These are phyloP conservation scores for Esox lucius DNA, from an alignment of 2,797 vertebrate species.

Conservation along the genomic window DNA sequence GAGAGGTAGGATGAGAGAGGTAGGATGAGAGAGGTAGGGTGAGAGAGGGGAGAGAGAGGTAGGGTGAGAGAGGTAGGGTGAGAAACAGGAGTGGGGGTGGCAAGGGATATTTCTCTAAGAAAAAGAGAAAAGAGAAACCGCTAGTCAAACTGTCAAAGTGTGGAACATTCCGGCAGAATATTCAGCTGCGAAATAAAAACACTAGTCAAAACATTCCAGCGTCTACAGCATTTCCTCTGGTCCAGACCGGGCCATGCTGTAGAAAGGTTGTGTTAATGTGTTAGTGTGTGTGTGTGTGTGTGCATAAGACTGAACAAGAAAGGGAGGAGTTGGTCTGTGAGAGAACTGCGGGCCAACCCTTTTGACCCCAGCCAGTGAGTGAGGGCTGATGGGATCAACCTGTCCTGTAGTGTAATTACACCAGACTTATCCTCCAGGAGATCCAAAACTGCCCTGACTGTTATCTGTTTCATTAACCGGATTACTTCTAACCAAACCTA, in stretches of 20 bases:
- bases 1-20: conserved; percentile 9
- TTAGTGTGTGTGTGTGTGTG: too few species aligned
- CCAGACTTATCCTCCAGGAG: too few species aligned
- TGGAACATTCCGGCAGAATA: conserved; percentile 23
- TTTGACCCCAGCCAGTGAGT: too few species aligned
- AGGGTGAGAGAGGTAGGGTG: conserved; percentile 13
- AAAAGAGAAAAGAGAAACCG: neutral
- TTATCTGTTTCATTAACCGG: too few species aligned
- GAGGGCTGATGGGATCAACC: too few species aligned
- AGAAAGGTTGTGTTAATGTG: conserved; percentile 15
- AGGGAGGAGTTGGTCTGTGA: too few species aligned
- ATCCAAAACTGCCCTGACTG: too few species aligned
- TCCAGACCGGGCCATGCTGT: conserved; percentile 17
- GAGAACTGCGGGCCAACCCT: too few species aligned
- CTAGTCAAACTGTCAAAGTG: conserved; percentile 24
- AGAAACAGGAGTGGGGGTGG: conserved; percentile 5
- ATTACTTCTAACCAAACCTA: too few species aligned
- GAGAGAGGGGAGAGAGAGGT: conserved; percentile 7
- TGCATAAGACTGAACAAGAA: too few species aligned
- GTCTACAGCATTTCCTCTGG: conserved; percentile 47
- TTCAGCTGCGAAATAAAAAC: conserved; percentile 45
- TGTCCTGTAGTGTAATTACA: too few species aligned
- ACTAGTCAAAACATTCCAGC: conserved; percentile 65
- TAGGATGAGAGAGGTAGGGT: conserved; percentile 6
- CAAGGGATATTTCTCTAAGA: neutral